Conservation (phyloP, 2,113 vertebrate species). For the Heptranchias perlo region DNA sequence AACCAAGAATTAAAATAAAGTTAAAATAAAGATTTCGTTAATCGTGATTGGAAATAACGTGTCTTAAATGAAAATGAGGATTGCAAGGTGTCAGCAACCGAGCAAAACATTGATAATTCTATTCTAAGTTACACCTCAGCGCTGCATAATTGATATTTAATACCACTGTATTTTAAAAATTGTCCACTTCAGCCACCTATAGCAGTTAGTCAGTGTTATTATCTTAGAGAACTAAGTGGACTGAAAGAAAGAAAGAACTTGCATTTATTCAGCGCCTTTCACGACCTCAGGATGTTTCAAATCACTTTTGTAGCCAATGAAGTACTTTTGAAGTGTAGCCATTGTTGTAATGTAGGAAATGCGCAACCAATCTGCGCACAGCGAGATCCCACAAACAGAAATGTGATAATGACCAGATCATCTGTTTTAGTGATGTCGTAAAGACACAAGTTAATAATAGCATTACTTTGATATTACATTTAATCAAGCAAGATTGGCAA, state of each 20-base stretch:
- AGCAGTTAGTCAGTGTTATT: neutral
- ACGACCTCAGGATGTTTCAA: neutral
- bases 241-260: neutral
- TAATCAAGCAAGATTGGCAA: neutral
- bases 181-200: neutral
- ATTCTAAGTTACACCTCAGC: neutral
- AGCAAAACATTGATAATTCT: neutral
- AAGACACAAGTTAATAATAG: neutral
- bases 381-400: neutral
- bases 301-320: neutral
- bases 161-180: neutral
- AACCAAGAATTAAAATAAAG: neutral
- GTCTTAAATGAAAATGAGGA: neutral
- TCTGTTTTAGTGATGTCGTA: neutral
- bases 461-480: no score
- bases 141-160: neutral
- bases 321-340: no score
- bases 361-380: neutral
- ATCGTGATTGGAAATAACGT: neutral
- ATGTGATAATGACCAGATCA: neutral
- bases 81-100: neutral
- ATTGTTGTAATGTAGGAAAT: neutral
- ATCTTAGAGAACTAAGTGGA: neutral
- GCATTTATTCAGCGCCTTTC: neutral
- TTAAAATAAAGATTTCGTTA: neutral